Percentiles rank a stretch among this genome's conserved stretches.
phyloP scores from a whole-genome alignment of 2,113 vertebrate species.

The Dermatemys mawii region DNA sequence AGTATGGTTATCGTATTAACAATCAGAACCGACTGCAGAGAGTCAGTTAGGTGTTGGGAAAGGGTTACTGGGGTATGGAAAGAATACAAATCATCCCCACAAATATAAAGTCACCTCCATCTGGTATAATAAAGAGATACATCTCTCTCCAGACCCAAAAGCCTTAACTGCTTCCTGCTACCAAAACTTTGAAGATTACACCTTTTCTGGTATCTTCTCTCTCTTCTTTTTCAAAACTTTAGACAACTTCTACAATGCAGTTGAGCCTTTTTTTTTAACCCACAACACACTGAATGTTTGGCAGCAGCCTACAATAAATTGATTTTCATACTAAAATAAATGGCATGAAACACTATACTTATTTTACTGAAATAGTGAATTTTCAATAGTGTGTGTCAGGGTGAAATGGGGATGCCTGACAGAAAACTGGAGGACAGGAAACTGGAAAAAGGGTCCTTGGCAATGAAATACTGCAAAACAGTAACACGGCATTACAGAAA shows the following conservation, averaged over 20 bases:
- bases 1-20: not conserved
- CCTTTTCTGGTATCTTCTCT: not conserved
- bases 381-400: not conserved
- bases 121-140: not conserved
- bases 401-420: not conserved
- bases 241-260: not conserved
- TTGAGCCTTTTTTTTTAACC: not conserved
- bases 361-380: not conserved
- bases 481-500: not conserved
- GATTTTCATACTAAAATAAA: not conserved
- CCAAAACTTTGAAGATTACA: not conserved
- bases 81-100: not conserved
- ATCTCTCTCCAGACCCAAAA: not conserved
- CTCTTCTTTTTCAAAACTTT: not conserved
- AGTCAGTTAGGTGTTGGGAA: not conserved
- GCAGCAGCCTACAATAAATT: not conserved
- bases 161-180: not conserved
- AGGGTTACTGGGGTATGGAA: accelerated
- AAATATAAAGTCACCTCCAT: not conserved
- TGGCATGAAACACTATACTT: not conserved
- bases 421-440: not conserved
- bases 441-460: not conserved
- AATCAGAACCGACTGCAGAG: not conserved
- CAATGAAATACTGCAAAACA: not conserved
- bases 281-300: not conserved